A percentile compares a stretch with the other conserved stretches of the same genome.
These are phyloP conservation scores for Hippocampus barbouri DNA, from an alignment of 2,113 vertebrate genomes.

Conservation along the genomic window DNA sequence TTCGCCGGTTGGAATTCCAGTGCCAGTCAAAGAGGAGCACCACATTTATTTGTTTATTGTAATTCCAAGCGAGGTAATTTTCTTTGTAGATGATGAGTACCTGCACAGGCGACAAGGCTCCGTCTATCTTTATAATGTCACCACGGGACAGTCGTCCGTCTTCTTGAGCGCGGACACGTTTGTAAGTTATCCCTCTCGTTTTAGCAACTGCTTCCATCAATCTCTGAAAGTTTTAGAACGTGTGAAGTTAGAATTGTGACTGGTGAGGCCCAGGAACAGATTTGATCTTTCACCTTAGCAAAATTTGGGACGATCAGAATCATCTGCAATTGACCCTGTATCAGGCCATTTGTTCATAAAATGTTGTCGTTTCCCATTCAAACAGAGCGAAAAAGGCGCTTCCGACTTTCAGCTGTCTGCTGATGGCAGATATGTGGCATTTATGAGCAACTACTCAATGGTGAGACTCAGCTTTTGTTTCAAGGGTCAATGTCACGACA, in stretches of 20 bases:
- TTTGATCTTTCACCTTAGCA: neutral
- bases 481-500: neutral
- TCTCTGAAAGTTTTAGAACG: neutral
- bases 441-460: conserved; percentile 89
- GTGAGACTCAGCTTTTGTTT: conserved; percentile 56
- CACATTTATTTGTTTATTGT: neutral
- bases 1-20: neutral
- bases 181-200: conserved; percentile 66
- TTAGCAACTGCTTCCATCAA: neutral
- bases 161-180: conserved; percentile 76
- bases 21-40: neutral
- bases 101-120: conserved; percentile 65
- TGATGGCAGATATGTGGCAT: conserved; percentile 79
- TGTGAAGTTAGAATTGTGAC: neutral
- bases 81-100: conserved; percentile 63
- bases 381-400: conserved; percentile 76
- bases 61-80: neutral
- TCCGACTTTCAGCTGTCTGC: conserved; percentile 82
- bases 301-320: neutral
- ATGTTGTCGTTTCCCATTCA: neutral
- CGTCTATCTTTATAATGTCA: conserved; percentile 71
- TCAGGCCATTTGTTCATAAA: neutral
- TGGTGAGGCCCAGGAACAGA: neutral
- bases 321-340: neutral
- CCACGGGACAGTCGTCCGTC: conserved; percentile 34